Conservation (phyloP, 2,113 vertebrate genomes). For the Grammomys dolichurus region DNA sequence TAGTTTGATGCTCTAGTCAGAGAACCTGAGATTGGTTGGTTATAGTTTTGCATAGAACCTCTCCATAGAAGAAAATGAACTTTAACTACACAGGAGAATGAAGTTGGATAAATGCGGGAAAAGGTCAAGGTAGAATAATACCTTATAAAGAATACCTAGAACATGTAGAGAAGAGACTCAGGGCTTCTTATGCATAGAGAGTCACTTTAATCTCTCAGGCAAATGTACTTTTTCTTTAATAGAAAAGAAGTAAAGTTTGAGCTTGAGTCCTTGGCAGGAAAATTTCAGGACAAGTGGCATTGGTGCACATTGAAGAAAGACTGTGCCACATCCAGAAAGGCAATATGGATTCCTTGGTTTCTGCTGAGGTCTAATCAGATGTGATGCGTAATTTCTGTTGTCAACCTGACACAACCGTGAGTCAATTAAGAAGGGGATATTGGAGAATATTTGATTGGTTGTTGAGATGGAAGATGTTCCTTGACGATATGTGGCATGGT, state of each 20-base stretch:
- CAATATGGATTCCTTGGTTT: neutral
- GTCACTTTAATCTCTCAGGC: neutral
- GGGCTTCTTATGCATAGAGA: neutral
- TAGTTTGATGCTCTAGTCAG: neutral
- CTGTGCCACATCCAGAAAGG: neutral
- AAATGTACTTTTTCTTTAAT: neutral
- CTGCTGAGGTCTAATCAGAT: neutral
- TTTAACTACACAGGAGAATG: neutral
- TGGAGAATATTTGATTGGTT: no score
- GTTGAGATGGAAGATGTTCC: neutral
- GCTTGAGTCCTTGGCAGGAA: neutral
- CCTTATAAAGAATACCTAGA: neutral
- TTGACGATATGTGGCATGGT: neutral
- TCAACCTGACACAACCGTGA: no score
- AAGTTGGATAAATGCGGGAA: neutral
- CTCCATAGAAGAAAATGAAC: neutral
- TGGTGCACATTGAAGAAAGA: neutral
- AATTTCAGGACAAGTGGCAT: slow-evolving; percentile 19
- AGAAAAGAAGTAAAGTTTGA: neutral
- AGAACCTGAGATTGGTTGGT: neutral
- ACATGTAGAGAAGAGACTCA: neutral
- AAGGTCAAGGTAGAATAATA: slow-evolving; percentile 18
- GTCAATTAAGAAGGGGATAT: neutral
- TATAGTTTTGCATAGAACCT: neutral
- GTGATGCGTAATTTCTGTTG: neutral